phyloP scores from a whole-genome alignment of 2,888 invertebrate species.

The Labia minor region DNA sequence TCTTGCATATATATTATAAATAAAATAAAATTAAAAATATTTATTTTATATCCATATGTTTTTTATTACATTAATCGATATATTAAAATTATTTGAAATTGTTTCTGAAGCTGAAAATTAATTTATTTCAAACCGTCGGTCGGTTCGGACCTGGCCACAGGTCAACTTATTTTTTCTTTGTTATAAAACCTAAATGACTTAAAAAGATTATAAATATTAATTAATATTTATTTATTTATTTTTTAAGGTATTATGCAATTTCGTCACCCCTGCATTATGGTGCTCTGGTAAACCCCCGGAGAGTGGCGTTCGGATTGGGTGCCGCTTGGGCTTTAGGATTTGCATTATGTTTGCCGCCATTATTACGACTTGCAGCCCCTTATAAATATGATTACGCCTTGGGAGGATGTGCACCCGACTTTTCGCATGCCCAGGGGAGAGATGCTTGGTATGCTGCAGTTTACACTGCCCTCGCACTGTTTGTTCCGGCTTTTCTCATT shows the following conservation, averaged over 20 bases:
- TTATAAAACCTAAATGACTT: no score
- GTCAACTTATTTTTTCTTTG: no score
- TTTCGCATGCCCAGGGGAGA: constrained; percentile 44
- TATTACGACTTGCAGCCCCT: constrained; percentile 45
- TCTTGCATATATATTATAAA: no score
- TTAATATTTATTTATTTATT: constrained; percentile 15
- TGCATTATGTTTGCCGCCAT: constrained; percentile 52
- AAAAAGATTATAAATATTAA: no score
- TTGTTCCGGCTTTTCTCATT: constrained; percentile 56
- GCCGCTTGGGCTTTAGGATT: constrained; percentile 56
- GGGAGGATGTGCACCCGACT: constrained; percentile 56
- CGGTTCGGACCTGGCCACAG: no score
- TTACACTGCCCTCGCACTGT: constrained; percentile 53
- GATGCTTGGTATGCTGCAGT: constrained; percentile 53
- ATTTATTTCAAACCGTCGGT: no score
- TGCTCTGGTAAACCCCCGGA: constrained; percentile 59
- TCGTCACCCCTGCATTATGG: constrained; percentile 70
- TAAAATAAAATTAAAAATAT: no score
- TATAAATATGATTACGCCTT: constrained; percentile 45
- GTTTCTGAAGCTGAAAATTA: no score
- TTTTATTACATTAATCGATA: no score
- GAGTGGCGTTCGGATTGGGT: constrained; percentile 56
- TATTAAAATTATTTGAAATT: no score
- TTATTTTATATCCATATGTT: no score
- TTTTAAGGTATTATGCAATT: constrained; percentile 66